Evolutionary conservation across 2,888 invertebrate species (phyloP).

Genomic region (Marasmarcha lunaedactyla): DNA sequence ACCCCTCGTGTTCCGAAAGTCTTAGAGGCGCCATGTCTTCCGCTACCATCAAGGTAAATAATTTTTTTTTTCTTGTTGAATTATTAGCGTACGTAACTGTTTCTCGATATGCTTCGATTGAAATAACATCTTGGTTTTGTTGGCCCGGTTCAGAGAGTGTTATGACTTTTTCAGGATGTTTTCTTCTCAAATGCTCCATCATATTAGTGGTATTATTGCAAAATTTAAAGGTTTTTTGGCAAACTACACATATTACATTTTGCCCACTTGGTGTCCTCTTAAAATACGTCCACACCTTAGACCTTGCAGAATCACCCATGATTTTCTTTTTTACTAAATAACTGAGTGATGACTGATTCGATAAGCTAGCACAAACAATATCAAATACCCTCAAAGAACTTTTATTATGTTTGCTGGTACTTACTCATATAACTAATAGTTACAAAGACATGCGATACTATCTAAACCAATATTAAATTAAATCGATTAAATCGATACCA

Average conservation of each 20-base stretch:
- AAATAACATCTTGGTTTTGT: background rate
- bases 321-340: too few species aligned
- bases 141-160: background rate
- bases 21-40: slow-evolving; percentile 6
- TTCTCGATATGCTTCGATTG: background rate
- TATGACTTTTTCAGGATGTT: slow-evolving; percentile 6
- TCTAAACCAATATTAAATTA: background rate
- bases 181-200: slow-evolving; percentile 6
- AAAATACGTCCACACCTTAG: slow-evolving; percentile 3
- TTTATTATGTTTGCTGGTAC: background rate
- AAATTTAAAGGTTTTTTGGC: slow-evolving; percentile 2
- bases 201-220: slow-evolving; percentile 9
- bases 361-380: too few species aligned
- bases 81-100: background rate
- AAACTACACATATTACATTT: slow-evolving; percentile 1
- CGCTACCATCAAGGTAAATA: slow-evolving; percentile 7
- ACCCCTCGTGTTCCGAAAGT: slow-evolving; percentile 4
- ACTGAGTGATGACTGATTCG: too few species aligned
- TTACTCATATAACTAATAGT: background rate
- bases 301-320: background rate
- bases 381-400: background rate
- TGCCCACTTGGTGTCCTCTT: background rate
- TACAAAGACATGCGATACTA: background rate
- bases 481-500: background rate
- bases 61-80: background rate